Evolutionary conservation across 92 coral and sea anemone species (phyloP).

Genomic region (Plumapathes pennacea): DNA sequence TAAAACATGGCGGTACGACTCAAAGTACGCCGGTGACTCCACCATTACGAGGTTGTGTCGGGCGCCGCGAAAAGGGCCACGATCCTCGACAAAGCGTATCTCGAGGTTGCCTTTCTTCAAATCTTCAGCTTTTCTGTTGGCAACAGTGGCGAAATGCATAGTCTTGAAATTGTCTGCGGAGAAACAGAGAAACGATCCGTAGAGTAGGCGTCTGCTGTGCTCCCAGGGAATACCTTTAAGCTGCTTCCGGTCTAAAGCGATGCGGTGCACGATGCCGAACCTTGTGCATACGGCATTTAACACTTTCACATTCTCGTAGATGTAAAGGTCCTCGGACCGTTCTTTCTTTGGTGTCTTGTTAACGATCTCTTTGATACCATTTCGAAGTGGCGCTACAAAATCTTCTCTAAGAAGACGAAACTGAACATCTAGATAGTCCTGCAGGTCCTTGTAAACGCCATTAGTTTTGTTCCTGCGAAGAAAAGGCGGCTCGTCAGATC

Average conservation of each 20-base stretch:
- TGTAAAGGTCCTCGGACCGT: constrained; percentile 69
- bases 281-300: constrained; percentile 49
- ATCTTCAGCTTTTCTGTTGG: constrained; percentile 73
- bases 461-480: constrained; percentile 67
- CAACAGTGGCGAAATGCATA: constrained; percentile 80
- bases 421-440: constrained; percentile 90
- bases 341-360: constrained; percentile 39
- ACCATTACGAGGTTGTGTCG: constrained; percentile 57
- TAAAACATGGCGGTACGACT: constrained; percentile 79
- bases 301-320: constrained; percentile 60
- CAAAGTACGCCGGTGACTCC: constrained; percentile 89
- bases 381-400: constrained; percentile 82
- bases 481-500: constrained; percentile 47
- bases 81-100: constrained; percentile 69
- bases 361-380: constrained; percentile 73
- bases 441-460: constrained; percentile 57
- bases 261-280: constrained; percentile 64
- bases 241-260: constrained; percentile 45
- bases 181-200: constrained; percentile 84
- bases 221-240: constrained; percentile 71
- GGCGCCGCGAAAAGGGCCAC: constrained; percentile 4
- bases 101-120: constrained; percentile 58
- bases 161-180: constrained; percentile 80
- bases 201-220: constrained; percentile 72
- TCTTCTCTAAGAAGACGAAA: constrained; percentile 85